These are phyloP conservation scores for Zapornia atra DNA, from an alignment of 2,113 vertebrate species.

Conservation along the genomic window DNA sequence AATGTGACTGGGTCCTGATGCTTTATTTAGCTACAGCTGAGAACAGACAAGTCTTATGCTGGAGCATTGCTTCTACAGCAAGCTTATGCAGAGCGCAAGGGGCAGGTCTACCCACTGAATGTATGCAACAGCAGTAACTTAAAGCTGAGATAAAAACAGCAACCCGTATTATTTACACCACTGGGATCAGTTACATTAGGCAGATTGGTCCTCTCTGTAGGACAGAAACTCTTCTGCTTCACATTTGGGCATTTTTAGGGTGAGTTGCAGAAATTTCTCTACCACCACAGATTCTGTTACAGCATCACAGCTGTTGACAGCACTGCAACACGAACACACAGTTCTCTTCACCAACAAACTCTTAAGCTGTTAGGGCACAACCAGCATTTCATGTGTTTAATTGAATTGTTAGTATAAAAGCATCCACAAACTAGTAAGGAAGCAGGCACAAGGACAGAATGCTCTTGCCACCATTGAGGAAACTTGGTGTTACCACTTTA, in stretches of 20 bases:
- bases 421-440: background rate
- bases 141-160: background rate
- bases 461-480: background rate
- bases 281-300: background rate
- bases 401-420: background rate
- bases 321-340: background rate
- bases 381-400: background rate
- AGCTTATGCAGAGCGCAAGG: background rate
- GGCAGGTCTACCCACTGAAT: background rate
- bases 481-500: background rate
- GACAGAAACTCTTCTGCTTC: background rate
- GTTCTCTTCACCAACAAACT: background rate
- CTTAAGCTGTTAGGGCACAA: background rate
- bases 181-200: background rate
- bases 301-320: background rate
- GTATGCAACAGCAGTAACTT: background rate
- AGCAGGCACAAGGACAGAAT: background rate
- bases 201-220: background rate
- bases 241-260: background rate
- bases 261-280: background rate
- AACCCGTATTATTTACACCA: background rate
- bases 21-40: background rate
- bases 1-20: background rate
- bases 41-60: background rate
- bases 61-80: background rate